These are phyloP conservation scores for Premnoplex brunnescens DNA, from an alignment of 2,797 vertebrate species.

Conservation along the genomic window DNA sequence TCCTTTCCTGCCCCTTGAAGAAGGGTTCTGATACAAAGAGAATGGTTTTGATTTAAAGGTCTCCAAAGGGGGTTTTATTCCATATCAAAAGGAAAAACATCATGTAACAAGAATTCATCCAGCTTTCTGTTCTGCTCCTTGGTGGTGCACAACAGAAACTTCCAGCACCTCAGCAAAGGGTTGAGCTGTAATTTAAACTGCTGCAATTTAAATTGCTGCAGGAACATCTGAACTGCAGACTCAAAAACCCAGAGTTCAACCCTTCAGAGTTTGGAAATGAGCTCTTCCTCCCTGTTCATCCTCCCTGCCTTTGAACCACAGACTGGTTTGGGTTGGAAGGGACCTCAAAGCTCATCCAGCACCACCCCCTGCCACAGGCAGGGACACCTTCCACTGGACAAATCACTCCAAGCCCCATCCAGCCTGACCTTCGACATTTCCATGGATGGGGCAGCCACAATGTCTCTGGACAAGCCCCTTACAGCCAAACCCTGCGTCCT, in stretches of 20 bases:
- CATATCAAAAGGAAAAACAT: not conserved
- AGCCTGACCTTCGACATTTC: accelerated
- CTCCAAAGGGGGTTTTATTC: not conserved
- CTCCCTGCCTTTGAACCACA: not conserved
- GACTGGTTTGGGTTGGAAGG: not conserved
- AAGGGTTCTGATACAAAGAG: accelerated
- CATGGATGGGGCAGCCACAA: not conserved
- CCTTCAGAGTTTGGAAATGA: not conserved
- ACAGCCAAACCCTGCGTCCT: accelerated
- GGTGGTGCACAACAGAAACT: not conserved
- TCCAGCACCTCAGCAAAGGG: not conserved
- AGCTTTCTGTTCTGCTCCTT: not conserved
- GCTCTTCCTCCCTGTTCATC: not conserved
- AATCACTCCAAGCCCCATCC: accelerated
- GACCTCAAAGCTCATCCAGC: not conserved
- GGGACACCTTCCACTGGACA: not conserved
- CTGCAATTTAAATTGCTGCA: not conserved
- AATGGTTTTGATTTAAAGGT: not conserved
- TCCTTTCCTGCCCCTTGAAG: not conserved
- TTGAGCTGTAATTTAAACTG: not conserved
- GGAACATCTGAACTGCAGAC: not conserved
- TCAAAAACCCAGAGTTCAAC: not conserved
- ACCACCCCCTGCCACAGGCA: not conserved
- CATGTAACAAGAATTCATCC: not conserved
- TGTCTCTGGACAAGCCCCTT: not conserved